phyloP scores from a whole-genome alignment of 2,888 invertebrate species.

The Drosophila paranaensis region DNA sequence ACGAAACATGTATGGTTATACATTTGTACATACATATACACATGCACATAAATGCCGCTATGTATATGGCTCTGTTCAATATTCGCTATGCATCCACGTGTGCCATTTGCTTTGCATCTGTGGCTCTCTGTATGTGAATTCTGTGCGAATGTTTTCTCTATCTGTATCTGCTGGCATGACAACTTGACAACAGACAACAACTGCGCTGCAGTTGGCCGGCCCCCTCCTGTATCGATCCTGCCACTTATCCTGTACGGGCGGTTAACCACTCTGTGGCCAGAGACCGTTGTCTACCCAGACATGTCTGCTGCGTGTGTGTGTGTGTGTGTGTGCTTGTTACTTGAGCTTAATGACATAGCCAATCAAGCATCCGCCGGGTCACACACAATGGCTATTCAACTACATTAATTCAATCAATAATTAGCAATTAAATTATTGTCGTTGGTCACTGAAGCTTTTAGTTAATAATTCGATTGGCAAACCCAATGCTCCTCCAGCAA shows the following conservation, averaged over 20 bases:
- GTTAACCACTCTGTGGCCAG: conserved; percentile 35
- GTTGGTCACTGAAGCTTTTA: background rate
- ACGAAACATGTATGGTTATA: conserved; percentile 4
- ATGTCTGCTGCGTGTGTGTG: conserved; percentile 20
- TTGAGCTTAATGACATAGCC: conserved; percentile 12
- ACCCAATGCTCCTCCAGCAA: background rate
- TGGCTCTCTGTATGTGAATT: conserved; percentile 35
- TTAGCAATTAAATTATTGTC: background rate
- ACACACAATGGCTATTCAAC: conserved; percentile 17
- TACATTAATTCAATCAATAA: conserved; percentile 46
- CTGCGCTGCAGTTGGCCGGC: conserved; percentile 8
- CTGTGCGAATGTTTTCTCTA: conserved; percentile 22
- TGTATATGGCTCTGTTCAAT: conserved; percentile 44
- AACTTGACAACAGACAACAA: conserved; percentile 41
- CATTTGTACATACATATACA: background rate
- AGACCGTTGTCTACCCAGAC: conserved; percentile 21
- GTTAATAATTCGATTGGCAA: background rate
- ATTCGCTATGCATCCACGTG: conserved; percentile 72
- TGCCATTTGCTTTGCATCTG: conserved; percentile 33
- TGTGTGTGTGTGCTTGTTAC: background rate
- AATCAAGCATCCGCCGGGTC: conserved; percentile 18
- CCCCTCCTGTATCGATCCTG: conserved; percentile 15
- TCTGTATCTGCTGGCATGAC: conserved; percentile 50
- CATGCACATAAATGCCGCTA: conserved; percentile 16
- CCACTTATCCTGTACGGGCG: conserved; percentile 48